These are phyloP conservation scores for Thalassaphorura encarpata DNA, from an alignment of 1,140 invertebrate genomes.

Conservation along the genomic window DNA sequence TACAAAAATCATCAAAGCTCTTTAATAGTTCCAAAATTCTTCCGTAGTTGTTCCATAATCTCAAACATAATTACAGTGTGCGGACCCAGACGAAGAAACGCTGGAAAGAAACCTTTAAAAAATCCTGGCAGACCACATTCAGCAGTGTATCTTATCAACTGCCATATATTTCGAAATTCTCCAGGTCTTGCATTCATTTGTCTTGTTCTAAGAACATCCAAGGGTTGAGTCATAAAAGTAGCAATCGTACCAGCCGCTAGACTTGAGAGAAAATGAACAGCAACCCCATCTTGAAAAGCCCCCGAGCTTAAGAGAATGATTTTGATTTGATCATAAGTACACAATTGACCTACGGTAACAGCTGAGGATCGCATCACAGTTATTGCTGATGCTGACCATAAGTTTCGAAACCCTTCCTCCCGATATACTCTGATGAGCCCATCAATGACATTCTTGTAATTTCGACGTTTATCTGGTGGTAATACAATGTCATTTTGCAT, in stretches of 20 bases:
- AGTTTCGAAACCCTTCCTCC: conserved; percentile 66
- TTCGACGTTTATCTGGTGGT: conserved; percentile 72
- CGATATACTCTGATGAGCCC: conserved; percentile 69
- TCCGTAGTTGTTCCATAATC: conserved; percentile 86
- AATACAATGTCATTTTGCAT: conserved; percentile 99
- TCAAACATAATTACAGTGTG: conserved; percentile 96
- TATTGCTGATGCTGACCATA: conserved; percentile 84
- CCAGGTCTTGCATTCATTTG: conserved; percentile 94
- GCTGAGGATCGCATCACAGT: conserved; percentile 80
- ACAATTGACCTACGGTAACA: conserved; percentile 98
- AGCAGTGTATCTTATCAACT: conserved; percentile 69
- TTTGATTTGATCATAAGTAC: too few relatives aligned
- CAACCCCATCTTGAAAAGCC: too few relatives aligned
- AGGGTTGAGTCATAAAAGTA: conserved; percentile 86
- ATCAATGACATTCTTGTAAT: conserved; percentile 95
- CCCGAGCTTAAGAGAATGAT: too few relatives aligned
- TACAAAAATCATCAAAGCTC: too few relatives aligned
- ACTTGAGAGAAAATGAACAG: too few relatives aligned
- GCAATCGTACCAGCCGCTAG: conserved; percentile 91
- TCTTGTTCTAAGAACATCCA: conserved; percentile 94
- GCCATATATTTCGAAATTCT: conserved; percentile 68
- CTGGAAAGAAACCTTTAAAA: conserved; percentile 84
- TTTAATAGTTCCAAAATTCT: conserved; percentile 88
- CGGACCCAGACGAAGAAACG: conserved; percentile 92
- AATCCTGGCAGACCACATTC: conserved; percentile 86